Conservation (phyloP, 2,113 vertebrate species). For the Lophochroa leadbeateri region DNA sequence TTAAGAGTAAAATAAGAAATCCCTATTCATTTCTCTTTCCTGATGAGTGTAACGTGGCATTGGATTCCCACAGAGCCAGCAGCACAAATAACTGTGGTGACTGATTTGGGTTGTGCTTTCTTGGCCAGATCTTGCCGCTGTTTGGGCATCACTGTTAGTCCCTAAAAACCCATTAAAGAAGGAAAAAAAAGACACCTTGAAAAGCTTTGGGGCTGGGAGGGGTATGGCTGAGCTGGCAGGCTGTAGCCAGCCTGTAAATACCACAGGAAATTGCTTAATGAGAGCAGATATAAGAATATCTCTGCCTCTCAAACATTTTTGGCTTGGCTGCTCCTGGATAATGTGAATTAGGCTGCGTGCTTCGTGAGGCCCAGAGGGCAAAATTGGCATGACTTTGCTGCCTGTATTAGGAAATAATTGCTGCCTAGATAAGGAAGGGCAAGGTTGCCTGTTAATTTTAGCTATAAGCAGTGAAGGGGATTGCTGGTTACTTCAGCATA, state of each 20-base stretch:
- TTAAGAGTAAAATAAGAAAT: background rate
- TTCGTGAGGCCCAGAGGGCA: slow-evolving; percentile 10
- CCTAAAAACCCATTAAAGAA: background rate
- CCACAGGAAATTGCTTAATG: slow-evolving; percentile 62
- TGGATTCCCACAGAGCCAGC: background rate
- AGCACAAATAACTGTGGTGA: background rate
- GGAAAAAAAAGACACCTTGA: background rate
- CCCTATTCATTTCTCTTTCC: background rate
- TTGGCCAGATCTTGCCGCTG: background rate
- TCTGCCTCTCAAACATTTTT: background rate
- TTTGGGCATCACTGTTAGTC: background rate
- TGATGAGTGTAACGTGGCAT: accelerated
- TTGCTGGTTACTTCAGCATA: background rate
- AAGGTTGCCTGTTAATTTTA: slow-evolving; percentile 44
- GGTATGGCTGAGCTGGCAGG: background rate
- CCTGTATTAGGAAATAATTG: slow-evolving; percentile 26
- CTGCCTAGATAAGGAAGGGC: slow-evolving; percentile 17
- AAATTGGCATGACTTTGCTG: slow-evolving; percentile 33
- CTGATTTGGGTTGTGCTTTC: background rate
- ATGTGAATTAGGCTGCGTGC: slow-evolving; percentile 18
- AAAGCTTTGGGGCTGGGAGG: background rate
- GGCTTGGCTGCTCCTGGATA: background rate
- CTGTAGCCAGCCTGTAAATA: slow-evolving; percentile 32
- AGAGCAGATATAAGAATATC: slow-evolving; percentile 45
- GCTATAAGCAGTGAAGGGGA: background rate